These are phyloP conservation scores for Dryobotodes eremita DNA, from an alignment of 2,888 invertebrate species.

Conservation along the genomic window DNA sequence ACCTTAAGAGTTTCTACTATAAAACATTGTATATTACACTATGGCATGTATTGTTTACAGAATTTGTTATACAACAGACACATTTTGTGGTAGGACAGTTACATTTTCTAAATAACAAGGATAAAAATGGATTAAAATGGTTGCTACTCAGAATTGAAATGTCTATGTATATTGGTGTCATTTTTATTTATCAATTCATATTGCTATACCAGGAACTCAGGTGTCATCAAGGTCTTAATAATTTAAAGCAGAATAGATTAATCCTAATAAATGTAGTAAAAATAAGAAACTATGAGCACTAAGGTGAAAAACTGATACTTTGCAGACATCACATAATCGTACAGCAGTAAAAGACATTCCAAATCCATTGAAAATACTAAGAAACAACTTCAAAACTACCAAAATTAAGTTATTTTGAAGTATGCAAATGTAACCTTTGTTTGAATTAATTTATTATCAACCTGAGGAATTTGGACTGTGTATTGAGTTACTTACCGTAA, in stretches of 20 bases:
- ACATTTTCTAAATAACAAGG: neutral
- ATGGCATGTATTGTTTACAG: neutral
- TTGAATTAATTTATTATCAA: slow-evolving; percentile 3
- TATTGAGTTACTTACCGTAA: slow-evolving; percentile 80
- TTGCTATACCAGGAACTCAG: slow-evolving; percentile 36
- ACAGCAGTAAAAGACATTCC: neutral
- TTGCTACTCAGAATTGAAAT: neutral
- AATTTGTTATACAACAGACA: neutral
- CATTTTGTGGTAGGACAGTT: slow-evolving; percentile 1
- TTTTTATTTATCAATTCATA: slow-evolving; percentile 10
- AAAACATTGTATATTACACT: neutral
- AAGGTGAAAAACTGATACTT: neutral
- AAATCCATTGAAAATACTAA: neutral
- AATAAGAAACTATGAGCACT: neutral
- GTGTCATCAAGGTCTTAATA: slow-evolving; percentile 35
- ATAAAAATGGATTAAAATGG: neutral
- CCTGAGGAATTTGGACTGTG: slow-evolving; percentile 14
- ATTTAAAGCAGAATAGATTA: slow-evolving; percentile 7
- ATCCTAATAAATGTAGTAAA: neutral
- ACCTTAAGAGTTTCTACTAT: neutral
- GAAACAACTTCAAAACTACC: slow-evolving; percentile 32
- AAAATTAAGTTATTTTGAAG: slow-evolving; percentile 19
- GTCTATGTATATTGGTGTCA: neutral
- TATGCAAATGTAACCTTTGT: slow-evolving; percentile 25
- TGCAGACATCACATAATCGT: neutral